Evolutionary conservation across 2,797 vertebrate genomes (phyloP).

Genomic region (Lepidocolaptes lacrymiger): DNA sequence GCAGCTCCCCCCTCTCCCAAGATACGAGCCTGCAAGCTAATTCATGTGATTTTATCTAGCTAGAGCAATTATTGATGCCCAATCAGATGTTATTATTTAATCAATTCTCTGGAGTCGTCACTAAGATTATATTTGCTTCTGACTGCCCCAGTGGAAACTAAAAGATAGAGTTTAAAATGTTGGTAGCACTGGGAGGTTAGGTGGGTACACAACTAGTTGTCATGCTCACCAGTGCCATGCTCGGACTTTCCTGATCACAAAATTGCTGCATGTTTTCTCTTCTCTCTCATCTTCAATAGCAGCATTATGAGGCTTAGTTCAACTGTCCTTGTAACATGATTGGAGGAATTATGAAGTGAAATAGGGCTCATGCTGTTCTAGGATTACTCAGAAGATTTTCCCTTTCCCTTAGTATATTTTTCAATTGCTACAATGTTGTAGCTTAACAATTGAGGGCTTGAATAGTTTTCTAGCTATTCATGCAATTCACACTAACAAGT

Average conservation of each 20-base stretch:
- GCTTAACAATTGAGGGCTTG: background rate
- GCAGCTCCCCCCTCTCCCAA: background rate
- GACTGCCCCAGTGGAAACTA: background rate
- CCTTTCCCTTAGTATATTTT: background rate
- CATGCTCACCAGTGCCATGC: background rate
- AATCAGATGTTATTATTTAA: background rate
- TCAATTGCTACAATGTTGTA: background rate
- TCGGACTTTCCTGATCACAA: accelerated
- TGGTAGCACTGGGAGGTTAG: background rate
- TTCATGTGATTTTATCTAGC: background rate
- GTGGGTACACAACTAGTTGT: background rate
- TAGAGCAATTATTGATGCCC: background rate
- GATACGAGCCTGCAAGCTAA: background rate
- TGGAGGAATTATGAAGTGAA: background rate
- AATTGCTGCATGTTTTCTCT: background rate
- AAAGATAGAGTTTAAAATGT: background rate
- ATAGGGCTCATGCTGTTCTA: background rate
- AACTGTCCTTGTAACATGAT: background rate
- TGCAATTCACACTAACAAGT: background rate
- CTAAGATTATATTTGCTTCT: background rate
- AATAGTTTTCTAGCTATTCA: background rate
- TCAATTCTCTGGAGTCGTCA: background rate
- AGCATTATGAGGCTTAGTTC: background rate
- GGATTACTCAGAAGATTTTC: background rate
- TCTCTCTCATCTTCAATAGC: background rate